Evolutionary conservation across 2,888 invertebrate species (phyloP).

Genomic region (Halictus ligatus): DNA sequence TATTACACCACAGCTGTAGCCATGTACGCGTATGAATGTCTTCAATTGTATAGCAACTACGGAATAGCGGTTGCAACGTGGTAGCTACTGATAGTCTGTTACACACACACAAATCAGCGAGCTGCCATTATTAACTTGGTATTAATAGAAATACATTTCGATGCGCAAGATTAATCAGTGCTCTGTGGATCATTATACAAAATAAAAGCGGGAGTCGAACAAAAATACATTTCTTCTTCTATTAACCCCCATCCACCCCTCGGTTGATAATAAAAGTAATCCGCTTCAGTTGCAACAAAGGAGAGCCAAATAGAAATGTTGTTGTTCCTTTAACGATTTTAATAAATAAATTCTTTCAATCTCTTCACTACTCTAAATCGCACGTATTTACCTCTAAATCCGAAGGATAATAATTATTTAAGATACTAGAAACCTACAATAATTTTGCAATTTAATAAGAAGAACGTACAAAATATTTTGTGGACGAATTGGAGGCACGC

Average conservation of each 20-base stretch:
- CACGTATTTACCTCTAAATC: too few relatives aligned
- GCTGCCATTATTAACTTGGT: not conserved
- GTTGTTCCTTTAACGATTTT: too few relatives aligned
- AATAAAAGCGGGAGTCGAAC: not conserved
- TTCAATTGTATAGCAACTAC: constrained; percentile 3
- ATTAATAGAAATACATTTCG: not conserved
- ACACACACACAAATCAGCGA: not conserved
- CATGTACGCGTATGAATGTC: not conserved
- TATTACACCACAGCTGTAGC: not conserved
- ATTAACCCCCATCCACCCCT: too few relatives aligned
- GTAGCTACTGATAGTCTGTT: constrained; percentile 6
- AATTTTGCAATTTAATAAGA: not conserved
- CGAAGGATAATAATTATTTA: not conserved
- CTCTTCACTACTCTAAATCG: too few relatives aligned
- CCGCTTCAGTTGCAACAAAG: too few relatives aligned
- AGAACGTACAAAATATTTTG: not conserved
- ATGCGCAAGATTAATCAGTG: not conserved
- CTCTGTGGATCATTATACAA: not conserved
- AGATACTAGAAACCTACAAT: not conserved
- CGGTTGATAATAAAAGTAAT: too few relatives aligned
- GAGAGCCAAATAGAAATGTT: too few relatives aligned
- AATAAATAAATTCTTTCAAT: too few relatives aligned
- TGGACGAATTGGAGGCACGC: not conserved
- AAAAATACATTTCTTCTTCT: not conserved
- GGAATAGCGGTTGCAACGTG: not conserved